Evolutionary conservation across 2,113 vertebrate genomes (phyloP).

Genomic region (Indicator indicator): DNA sequence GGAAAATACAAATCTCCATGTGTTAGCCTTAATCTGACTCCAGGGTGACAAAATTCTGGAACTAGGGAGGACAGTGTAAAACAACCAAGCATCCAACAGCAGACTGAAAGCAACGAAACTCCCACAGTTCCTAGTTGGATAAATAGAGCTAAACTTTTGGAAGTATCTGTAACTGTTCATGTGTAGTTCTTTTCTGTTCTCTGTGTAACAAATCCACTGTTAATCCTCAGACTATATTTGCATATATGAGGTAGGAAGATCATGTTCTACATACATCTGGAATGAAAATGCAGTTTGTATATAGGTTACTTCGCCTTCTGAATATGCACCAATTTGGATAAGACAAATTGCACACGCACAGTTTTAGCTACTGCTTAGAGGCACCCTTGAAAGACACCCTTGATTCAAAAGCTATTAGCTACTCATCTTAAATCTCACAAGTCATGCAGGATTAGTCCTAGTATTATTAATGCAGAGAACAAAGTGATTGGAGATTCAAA

Average conservation of each 20-base stretch:
- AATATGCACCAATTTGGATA: slow-evolving; percentile 63
- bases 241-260: slow-evolving; percentile 36
- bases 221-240: slow-evolving; percentile 59
- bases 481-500: slow-evolving; percentile 72
- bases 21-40: background rate
- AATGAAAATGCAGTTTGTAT: slow-evolving; percentile 55
- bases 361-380: slow-evolving; percentile 63
- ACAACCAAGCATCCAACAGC: background rate
- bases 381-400: slow-evolving; percentile 62
- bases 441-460: slow-evolving; percentile 74
- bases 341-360: slow-evolving; percentile 61
- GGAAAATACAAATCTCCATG: background rate
- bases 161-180: background rate
- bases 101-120: background rate
- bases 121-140: background rate
- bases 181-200: background rate
- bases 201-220: slow-evolving; percentile 1
- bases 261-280: slow-evolving; percentile 1
- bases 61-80: background rate
- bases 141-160: slow-evolving; percentile 12
- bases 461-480: slow-evolving; percentile 76
- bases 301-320: slow-evolving; percentile 43
- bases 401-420: slow-evolving; percentile 76
- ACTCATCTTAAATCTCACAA: slow-evolving; percentile 73
- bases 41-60: background rate